These are phyloP conservation scores for Pristionchus fissidentatus DNA, from an alignment of 2,888 invertebrate species.

Conservation along the genomic window DNA sequence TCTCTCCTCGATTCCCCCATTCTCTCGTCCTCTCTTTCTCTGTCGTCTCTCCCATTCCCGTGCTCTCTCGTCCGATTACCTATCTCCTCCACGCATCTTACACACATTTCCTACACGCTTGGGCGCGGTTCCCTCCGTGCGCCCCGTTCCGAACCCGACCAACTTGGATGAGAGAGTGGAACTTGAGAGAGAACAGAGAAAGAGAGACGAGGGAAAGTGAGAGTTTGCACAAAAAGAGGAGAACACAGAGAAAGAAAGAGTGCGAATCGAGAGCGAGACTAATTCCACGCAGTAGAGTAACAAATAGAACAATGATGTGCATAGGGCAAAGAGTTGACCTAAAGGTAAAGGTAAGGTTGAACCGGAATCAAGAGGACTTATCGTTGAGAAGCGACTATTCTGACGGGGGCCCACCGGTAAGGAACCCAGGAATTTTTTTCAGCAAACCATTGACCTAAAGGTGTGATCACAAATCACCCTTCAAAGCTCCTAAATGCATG, in stretches of 20 bases:
- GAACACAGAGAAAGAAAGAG: too few relatives aligned
- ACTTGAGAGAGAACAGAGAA: background rate
- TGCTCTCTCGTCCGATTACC: background rate
- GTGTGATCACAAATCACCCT: too few relatives aligned
- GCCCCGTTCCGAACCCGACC: background rate
- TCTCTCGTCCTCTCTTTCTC: constrained; percentile 9
- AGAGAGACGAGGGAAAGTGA: background rate
- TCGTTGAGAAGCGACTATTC: too few relatives aligned
- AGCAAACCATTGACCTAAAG: background rate
- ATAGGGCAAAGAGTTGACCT: background rate
- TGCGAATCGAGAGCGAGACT: too few relatives aligned
- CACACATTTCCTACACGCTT: constrained; percentile 16
- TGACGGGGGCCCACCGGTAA: too few relatives aligned
- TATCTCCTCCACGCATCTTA: constrained; percentile 15
- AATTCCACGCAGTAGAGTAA: too few relatives aligned
- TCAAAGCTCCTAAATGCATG: too few relatives aligned
- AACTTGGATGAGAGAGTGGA: background rate
- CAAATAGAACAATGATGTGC: background rate
- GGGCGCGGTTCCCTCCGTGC: constrained; percentile 2
- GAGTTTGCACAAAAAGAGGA: too few relatives aligned
- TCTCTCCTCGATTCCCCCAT: constrained; percentile 6
- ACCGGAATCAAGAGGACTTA: too few relatives aligned
- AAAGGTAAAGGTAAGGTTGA: too few relatives aligned
- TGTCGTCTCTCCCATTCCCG: constrained; percentile 7
- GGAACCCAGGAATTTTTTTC: too few relatives aligned